A percentile compares a stretch with the other conserved stretches of the same genome.
Evolutionary conservation across 2,797 vertebrate species (phyloP).

Genomic region (Spondyliosoma cantharus): DNA sequence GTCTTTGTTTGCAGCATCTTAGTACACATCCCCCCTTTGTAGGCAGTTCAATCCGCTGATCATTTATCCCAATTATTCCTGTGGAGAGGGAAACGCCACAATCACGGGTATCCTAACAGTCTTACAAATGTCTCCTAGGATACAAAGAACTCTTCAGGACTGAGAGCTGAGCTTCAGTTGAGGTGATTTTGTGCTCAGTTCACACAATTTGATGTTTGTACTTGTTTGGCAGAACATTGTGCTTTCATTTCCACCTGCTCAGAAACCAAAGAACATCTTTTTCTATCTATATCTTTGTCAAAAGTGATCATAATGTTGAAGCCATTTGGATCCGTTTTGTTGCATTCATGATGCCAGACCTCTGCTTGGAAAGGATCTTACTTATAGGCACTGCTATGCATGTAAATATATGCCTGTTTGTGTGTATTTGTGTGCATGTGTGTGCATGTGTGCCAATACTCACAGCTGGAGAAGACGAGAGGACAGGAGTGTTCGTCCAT

Average conservation of each 20-base stretch:
- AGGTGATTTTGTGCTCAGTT: not conserved
- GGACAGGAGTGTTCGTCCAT: constrained; percentile 97
- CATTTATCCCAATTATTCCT: constrained; percentile 16
- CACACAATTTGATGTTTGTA: not conserved
- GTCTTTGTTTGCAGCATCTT: not conserved
- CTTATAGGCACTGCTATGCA: not conserved
- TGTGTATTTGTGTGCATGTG: not conserved
- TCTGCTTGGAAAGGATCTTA: not conserved
- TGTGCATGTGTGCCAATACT: constrained; percentile 73
- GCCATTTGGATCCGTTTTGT: not conserved
- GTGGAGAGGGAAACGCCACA: too few species aligned
- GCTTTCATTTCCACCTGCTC: not conserved
- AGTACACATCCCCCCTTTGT: constrained; percentile 5
- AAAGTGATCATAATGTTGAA: not conserved
- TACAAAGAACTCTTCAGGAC: not conserved
- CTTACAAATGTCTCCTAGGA: not conserved
- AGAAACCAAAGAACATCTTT: not conserved
- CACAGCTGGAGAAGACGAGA: constrained; percentile 96
- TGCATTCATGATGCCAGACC: not conserved
- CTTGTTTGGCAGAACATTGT: too few species aligned
- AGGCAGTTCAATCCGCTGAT: not conserved
- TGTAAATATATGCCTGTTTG: not conserved
- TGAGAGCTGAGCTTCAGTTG: not conserved
- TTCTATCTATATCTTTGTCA: not conserved
- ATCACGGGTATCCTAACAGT: too few species aligned